Conservation (phyloP, 1,140 invertebrate genomes). For the Nylanderia fulva region DNA sequence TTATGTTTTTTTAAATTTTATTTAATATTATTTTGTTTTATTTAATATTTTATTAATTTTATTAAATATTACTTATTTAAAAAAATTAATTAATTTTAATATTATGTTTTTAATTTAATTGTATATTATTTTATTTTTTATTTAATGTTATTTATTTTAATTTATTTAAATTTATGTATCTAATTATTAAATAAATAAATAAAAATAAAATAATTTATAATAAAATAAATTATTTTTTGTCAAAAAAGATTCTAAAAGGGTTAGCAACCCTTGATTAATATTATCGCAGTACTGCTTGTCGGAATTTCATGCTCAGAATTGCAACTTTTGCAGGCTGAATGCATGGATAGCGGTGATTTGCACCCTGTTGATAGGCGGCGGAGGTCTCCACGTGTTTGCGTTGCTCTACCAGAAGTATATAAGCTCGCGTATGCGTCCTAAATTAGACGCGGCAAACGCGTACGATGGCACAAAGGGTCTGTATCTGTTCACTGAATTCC, state of each 20-base stretch:
- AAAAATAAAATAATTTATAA: no score
- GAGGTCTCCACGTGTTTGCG: conserved; percentile 87
- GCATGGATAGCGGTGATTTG: conserved; percentile 89
- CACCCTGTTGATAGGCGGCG: conserved; percentile 87
- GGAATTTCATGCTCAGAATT: not conserved
- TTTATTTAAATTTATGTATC: no score
- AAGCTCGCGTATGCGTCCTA: conserved; percentile 66
- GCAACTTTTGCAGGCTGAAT: conserved; percentile 84
- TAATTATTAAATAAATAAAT: no score
- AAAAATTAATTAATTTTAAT: no score
- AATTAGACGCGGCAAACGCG: conserved; percentile 74
- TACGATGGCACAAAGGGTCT: conserved; percentile 81
- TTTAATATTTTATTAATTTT: no score
- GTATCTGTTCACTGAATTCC: conserved; percentile 90
- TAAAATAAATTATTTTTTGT: not conserved
- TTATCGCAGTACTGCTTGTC: no score
- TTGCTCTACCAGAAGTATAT: conserved; percentile 81
- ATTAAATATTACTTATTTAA: no score
- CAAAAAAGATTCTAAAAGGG: not conserved
- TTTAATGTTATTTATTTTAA: no score
- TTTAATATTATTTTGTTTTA: no score
- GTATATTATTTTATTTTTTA: no score
- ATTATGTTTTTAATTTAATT: no score
- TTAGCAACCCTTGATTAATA: not conserved
- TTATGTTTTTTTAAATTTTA: no score